Base-by-base conservation (phyloP, 2,888 invertebrate species). In the Amaurobius ferox region DNA sequence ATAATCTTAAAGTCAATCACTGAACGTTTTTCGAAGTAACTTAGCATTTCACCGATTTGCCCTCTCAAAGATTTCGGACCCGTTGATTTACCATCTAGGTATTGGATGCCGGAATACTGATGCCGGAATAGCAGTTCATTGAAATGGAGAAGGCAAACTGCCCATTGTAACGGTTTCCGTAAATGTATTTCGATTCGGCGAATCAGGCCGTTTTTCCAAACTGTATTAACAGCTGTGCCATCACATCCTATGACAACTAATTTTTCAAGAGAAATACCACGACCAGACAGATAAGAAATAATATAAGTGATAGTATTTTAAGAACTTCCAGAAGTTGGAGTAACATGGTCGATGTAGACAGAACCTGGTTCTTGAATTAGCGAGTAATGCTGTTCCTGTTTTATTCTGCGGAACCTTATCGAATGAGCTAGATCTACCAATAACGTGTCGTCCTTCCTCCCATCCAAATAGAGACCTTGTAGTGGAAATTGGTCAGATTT, bases 91-190 rank as follows among this genome's bases (percentile, higher is more conserved):
- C 55, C 35, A 32, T 73, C 7, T 7, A 73, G 23, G 16, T 61
- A 16, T 26, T 26, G 0, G n/a, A n/a, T n/a, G n/a, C n/a, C n/a
- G n/a, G n/a, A n/a, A 16, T 35, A 73, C 19, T 61, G 7, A 32
- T 64, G 74, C 6, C 28, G 16, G n/a, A 64, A 74, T 30, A 16
- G 39, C 7, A 74, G 28, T 19, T 40, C 62, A 39, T 35, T 29
- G n/a, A 28, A 73, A 23, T 73, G 35, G n/a, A 61, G 73, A 5
- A 61, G 19, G 16, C 73, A 23, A 7, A 16, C 26, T 19, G 35
- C 6, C 40, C 26, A 40, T 11, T 74, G 39, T 16, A 62, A 2
- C 9, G 40, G 35, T 2, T 30, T n/a, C 9, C 32, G 0, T 23
- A 73, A 11, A n/a, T 23, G 23, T 11, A 13, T 19, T 44, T 70